Base-by-base conservation (phyloP, 2,888 invertebrate genomes). In the Amphipyra tragopoginis region DNA sequence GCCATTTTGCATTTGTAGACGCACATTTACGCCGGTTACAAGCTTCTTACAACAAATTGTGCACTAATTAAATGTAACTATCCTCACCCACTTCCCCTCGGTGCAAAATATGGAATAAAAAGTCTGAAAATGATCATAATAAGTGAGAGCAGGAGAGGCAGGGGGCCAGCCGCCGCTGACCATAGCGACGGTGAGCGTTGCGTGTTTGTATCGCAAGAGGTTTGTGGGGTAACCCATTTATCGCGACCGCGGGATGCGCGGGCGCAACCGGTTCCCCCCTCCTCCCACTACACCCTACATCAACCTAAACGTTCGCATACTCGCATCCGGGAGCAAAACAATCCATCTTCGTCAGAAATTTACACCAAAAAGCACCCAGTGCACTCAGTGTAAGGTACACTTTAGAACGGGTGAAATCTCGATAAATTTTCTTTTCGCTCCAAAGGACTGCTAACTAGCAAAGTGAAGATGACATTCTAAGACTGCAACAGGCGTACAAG, bases 161-260 rank as follows among this genome's bases (percentile, higher is more conserved):
- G 42, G 42, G 2, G 13, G 13, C 13, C 39, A 36, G n/a, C 7
- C 26, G 33, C 52, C 65, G 74, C 52, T 47, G 50, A 43, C 51
- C 55, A 65, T 70, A 61, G 71, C 60, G 75, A 72, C 56, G 63
- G 65, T 75, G 65, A 70, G 71, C 73, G 75, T 74, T 70, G 65
- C 71, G 75, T 81, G 88, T 93, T 88, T 92, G 85, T 93, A 90
- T 91, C 87, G 87, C 91, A 93, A 91, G 93, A 91, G 93, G 93
- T 94, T 86, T 94, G 93, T 94, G 91, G 94, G 93, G 92, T 92
- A 93, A 94, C 93, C 94, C 91, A 93, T 93, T 93, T 93, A 91
- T 82, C 82, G 89, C 89, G 77, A 86, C 82, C 83, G 87, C 86
- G 89, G 88, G 85, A 83, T 82, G 84, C 78, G 80, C 79, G 75